Percentiles rank a stretch among this genome's conserved stretches.
These are phyloP conservation scores for Cyphomyrmex costatus DNA, from an alignment of 1,140 invertebrate species.

Conservation along the genomic window DNA sequence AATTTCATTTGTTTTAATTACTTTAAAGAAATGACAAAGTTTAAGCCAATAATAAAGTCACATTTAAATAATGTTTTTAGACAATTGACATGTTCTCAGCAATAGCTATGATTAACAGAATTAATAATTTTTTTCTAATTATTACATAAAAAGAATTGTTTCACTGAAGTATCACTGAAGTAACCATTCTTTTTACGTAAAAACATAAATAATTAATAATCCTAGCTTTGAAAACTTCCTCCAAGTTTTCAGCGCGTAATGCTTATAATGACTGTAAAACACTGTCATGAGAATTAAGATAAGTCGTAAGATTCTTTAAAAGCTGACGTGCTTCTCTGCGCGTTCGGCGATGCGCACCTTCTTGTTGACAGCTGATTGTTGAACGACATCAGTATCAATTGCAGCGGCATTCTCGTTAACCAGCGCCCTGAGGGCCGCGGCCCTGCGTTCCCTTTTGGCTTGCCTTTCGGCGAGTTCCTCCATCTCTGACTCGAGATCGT, in stretches of 20 bases:
- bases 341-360: constrained; percentile 71
- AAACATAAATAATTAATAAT: not conserved
- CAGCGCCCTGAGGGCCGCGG: constrained; percentile 83
- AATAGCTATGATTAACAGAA: not conserved
- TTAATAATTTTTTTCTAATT: not conserved
- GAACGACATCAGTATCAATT: constrained; percentile 63
- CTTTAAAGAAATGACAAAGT: not conserved
- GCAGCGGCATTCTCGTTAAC: constrained; percentile 81
- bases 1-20: not conserved
- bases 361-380: constrained; percentile 69
- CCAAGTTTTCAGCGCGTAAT: not conserved
- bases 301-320: constrained; percentile 65
- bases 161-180: too few relatives aligned
- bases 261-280: constrained; percentile 8
- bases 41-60: not conserved
- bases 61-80: not conserved
- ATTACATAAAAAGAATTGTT: too few relatives aligned
- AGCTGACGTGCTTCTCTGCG: constrained; percentile 80
- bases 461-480: constrained; percentile 86
- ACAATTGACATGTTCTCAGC: not conserved
- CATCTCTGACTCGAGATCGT: constrained; percentile 86
- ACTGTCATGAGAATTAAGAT: constrained; percentile 24
- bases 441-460: constrained; percentile 84
- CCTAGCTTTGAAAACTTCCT: not conserved
- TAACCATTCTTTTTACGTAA: not conserved